phyloP scores from a whole-genome alignment of 2,888 invertebrate species.

The Atherix ibis region DNA sequence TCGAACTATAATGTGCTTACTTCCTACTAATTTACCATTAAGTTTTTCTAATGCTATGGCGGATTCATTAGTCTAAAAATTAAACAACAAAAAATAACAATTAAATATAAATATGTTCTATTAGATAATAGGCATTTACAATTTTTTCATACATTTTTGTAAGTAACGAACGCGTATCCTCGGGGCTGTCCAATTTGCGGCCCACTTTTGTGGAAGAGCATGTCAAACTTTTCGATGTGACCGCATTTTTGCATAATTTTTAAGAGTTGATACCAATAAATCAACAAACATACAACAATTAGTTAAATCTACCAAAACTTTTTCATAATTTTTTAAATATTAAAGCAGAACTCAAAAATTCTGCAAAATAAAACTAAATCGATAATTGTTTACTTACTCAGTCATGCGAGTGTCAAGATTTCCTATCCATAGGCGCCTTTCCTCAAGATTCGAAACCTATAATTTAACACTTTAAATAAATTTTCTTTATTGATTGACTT shows the following conservation, averaged over 20 bases:
- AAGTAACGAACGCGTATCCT: slow-evolving; percentile 89
- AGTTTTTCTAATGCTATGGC: slow-evolving; percentile 52
- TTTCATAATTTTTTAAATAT: too few relatives aligned
- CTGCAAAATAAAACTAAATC: too few relatives aligned
- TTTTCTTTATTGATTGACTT: too few relatives aligned
- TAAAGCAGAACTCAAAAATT: too few relatives aligned
- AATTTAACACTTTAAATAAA: too few relatives aligned
- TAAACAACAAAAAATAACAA: neutral
- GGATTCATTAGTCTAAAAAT: slow-evolving; percentile 39
- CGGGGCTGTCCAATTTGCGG: slow-evolving; percentile 76
- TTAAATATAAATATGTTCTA: neutral
- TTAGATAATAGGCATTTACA: neutral
- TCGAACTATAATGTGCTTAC: slow-evolving; percentile 60
- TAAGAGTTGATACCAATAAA: slow-evolving; percentile 82
- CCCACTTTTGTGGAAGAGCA: slow-evolving; percentile 84
- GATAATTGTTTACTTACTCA: slow-evolving; percentile 59
- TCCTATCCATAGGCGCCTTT: slow-evolving; percentile 64
- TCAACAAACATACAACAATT: slow-evolving; percentile 13
- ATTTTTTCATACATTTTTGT: slow-evolving; percentile 33
- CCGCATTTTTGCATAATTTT: slow-evolving; percentile 94
- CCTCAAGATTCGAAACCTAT: slow-evolving; percentile 17
- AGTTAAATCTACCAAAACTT: too few relatives aligned
- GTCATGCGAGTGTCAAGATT: slow-evolving; percentile 79
- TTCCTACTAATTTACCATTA: slow-evolving; percentile 58
- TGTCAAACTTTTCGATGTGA: slow-evolving; percentile 86